A percentile compares a stretch with the other conserved stretches of the same genome.
Conservation (phyloP, 2,113 vertebrate genomes). For the Silurus asotus region DNA sequence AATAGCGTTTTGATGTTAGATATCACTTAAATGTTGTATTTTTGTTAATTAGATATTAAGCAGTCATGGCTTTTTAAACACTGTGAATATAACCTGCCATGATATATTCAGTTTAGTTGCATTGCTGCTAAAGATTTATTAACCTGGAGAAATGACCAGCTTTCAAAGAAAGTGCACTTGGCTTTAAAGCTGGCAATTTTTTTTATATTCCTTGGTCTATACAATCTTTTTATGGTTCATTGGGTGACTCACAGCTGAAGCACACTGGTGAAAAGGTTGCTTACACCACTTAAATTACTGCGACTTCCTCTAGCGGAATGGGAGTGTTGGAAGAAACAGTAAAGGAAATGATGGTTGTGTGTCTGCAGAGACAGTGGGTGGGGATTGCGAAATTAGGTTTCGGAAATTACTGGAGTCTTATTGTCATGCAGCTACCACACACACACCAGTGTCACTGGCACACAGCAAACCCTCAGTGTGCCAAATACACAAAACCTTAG, state of each 20-base stretch:
- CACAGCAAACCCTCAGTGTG: neutral
- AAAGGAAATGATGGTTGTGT: neutral
- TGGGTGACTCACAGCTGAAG: neutral
- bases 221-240: neutral
- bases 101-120: neutral
- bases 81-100: neutral
- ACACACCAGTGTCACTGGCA: neutral
- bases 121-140: neutral
- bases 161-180: neutral
- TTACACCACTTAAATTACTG: neutral
- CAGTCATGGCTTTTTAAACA: neutral
- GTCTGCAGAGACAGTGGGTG: neutral
- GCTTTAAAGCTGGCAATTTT: neutral
- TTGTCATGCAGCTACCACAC: neutral
- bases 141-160: neutral
- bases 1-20: neutral
- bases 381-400: neutral
- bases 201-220: neutral
- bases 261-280: neutral
- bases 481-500: neutral
- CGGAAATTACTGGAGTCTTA: neutral
- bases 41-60: neutral
- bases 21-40: neutral
- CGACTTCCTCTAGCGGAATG: neutral
- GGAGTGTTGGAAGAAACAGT: neutral